Percentiles rank a stretch among this genome's conserved stretches.
Evolutionary conservation across 2,797 vertebrate species (phyloP).

Genomic region (Sarcoramphus papa): DNA sequence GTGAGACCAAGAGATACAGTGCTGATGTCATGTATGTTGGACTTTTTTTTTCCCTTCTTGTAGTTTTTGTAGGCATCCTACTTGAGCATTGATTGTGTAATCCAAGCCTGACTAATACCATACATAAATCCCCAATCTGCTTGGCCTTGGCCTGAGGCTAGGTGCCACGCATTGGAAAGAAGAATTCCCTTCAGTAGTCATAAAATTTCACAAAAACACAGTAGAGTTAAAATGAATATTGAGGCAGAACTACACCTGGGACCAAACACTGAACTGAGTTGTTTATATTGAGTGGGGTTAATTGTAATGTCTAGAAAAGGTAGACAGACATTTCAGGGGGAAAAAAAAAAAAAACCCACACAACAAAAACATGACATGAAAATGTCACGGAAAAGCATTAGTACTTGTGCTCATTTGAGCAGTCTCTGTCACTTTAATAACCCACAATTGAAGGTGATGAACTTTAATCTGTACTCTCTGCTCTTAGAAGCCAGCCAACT

Average conservation of each 20-base stretch:
- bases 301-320: background rate
- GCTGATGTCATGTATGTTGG: background rate
- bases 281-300: background rate
- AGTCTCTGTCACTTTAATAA: background rate
- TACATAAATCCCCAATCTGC: background rate
- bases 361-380: background rate
- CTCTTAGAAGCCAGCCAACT: background rate
- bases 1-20: background rate
- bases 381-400: background rate
- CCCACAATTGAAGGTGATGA: background rate
- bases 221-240: background rate
- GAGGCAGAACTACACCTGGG: background rate
- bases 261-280: background rate
- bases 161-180: background rate
- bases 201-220: background rate
- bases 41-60: background rate
- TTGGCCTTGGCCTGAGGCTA: background rate
- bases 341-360: background rate
- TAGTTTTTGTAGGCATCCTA: background rate
- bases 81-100: background rate
- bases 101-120: background rate
- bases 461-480: background rate
- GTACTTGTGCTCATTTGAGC: background rate
- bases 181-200: background rate
- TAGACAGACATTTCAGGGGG: background rate